Evolutionary conservation across 2,888 invertebrate species (phyloP).

Genomic region (Cactoblastis cactorum): DNA sequence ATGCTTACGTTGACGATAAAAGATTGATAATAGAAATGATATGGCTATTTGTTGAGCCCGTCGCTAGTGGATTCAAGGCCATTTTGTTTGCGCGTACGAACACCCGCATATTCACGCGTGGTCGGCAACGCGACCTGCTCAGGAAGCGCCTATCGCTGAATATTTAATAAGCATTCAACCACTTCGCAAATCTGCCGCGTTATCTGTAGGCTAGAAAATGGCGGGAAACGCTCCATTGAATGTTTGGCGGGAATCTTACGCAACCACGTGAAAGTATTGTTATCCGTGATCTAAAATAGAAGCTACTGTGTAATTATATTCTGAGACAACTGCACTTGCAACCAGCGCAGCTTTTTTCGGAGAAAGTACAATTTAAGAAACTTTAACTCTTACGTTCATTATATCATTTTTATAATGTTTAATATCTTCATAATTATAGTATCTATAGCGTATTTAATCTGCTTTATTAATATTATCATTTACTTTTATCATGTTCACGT

Average conservation of each 20-base stretch:
- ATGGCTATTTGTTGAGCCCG: conserved; percentile 49
- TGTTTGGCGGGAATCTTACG: conserved; percentile 69
- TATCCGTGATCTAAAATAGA: conserved; percentile 19
- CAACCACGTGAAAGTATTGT: conserved; percentile 63
- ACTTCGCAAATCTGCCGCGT: conserved; percentile 46
- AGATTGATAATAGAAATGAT: conserved; percentile 52
- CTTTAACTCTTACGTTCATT: not conserved
- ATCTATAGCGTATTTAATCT: conserved; percentile 1
- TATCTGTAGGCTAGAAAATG: conserved; percentile 49
- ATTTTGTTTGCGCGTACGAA: conserved; percentile 66
- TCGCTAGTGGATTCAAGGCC: conserved; percentile 67
- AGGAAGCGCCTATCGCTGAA: conserved; percentile 31
- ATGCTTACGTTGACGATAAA: conserved; percentile 43
- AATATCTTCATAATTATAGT: not conserved
- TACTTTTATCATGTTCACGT: conserved; percentile 33
- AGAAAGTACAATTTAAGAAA: not conserved
- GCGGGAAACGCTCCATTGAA: conserved; percentile 73
- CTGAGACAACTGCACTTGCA: not conserved
- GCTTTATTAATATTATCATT: not conserved
- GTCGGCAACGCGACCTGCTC: conserved; percentile 44
- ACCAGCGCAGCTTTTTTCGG: not conserved
- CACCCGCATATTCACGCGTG: conserved; percentile 61
- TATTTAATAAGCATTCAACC: conserved; percentile 27
- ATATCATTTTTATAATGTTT: too few species aligned
- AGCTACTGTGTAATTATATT: not conserved